These are phyloP conservation scores for Drosophila stalkeri DNA, from an alignment of 2,888 invertebrate genomes.

Conservation along the genomic window DNA sequence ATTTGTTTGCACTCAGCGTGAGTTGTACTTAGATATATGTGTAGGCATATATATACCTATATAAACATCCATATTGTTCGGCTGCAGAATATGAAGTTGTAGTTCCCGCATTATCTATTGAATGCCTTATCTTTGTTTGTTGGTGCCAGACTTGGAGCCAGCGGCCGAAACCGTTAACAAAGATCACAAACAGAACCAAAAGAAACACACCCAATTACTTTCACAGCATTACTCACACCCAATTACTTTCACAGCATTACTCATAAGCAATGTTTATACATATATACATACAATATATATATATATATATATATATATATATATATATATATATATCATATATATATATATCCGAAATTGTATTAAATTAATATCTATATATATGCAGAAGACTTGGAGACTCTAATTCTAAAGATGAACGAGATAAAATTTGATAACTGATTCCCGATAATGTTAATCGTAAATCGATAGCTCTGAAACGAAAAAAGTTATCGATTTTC, in stretches of 20 bases:
- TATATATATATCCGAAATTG: too few relatives aligned
- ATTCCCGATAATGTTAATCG: too few relatives aligned
- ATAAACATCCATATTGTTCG: constrained; percentile 41
- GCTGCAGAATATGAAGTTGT: constrained; percentile 39
- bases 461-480: too few relatives aligned
- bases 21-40: constrained; percentile 5
- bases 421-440: too few relatives aligned
- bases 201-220: constrained; percentile 8
- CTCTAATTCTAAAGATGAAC: too few relatives aligned
- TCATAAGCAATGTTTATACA: neutral
- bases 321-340: too few relatives aligned
- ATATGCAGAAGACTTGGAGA: too few relatives aligned
- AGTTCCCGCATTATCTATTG: constrained; percentile 41
- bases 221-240: too few relatives aligned
- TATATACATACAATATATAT: too few relatives aligned
- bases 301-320: too few relatives aligned
- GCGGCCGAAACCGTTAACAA: constrained; percentile 19
- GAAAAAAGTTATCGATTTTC: too few relatives aligned
- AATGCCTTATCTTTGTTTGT: constrained; percentile 72
- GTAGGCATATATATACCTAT: neutral
- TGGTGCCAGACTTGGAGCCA: neutral
- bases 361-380: too few relatives aligned
- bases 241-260: constrained; percentile 19
- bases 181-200: constrained; percentile 44
- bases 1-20: constrained; percentile 21